Conservation (phyloP, 2,888 invertebrate species). For the Anaspis maculata region DNA sequence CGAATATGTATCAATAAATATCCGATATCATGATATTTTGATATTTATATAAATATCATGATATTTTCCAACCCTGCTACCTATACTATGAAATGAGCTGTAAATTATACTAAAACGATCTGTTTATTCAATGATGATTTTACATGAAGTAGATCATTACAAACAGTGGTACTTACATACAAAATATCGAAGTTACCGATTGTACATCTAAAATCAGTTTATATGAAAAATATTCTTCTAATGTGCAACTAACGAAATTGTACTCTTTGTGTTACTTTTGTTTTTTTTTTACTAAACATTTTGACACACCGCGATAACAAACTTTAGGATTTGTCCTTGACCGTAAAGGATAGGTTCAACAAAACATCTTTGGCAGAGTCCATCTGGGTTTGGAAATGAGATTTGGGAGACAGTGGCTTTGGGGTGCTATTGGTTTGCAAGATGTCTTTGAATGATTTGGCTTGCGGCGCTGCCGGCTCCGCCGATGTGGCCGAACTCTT, state of each 20-base stretch:
- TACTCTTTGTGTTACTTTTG: conserved; percentile 30
- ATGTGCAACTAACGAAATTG: conserved; percentile 36
- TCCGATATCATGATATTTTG: too few species aligned
- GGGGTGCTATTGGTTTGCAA: conserved; percentile 25
- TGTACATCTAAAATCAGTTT: conserved; percentile 25
- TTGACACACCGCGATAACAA: too few species aligned
- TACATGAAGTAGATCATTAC: conserved; percentile 23
- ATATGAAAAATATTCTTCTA: conserved; percentile 32
- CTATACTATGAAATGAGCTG: too few species aligned
- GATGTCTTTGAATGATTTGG: conserved; percentile 36
- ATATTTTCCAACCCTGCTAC: too few species aligned
- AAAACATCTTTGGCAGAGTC: conserved; percentile 37
- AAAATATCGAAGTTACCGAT: conserved; percentile 23
- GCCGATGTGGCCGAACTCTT: conserved; percentile 35
- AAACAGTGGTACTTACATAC: conserved; percentile 24
- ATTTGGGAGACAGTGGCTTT: conserved; percentile 26
- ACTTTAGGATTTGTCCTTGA: conserved; percentile 31
- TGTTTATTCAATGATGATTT: conserved; percentile 23
- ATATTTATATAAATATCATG: too few species aligned
- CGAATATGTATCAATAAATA: too few species aligned
- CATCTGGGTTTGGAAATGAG: conserved; percentile 34
- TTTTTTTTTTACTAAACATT: conserved; percentile 9
- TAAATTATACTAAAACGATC: conserved; percentile 23
- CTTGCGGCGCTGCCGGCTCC: conserved; percentile 17
- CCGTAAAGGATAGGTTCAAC: conserved; percentile 36